Evolutionary conservation across 1,140 invertebrate species (phyloP).

Genomic region (Metaphire vulgaris): DNA sequence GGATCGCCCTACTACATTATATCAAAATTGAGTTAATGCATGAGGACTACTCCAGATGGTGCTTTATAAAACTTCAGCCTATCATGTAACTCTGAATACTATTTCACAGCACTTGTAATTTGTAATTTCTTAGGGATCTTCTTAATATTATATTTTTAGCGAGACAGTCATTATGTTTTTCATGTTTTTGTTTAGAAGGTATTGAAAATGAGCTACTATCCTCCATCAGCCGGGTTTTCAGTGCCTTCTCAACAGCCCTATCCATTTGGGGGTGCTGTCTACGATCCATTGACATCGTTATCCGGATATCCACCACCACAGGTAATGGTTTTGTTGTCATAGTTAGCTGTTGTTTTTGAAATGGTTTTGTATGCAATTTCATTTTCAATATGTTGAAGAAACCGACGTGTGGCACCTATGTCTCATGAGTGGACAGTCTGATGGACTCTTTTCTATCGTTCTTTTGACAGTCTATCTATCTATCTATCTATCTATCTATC

Average conservation of each 20-base stretch:
- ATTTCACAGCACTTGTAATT: no score
- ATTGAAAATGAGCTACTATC: neutral
- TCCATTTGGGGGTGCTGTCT: neutral
- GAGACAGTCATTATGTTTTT: no score
- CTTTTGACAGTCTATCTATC: neutral
- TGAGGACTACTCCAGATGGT: no score
- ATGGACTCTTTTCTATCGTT: neutral
- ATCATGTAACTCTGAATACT: no score
- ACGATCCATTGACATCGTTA: neutral
- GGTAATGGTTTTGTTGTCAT: neutral
- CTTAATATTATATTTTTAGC: no score
- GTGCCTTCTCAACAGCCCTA: neutral
- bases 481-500: no score
- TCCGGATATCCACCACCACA: neutral
- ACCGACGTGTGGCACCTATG: neutral
- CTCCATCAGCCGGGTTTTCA: neutral
- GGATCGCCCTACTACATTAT: no score
- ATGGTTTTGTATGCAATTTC: neutral
- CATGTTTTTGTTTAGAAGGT: neutral
- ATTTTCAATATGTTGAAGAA: neutral
- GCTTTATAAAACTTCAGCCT: no score
- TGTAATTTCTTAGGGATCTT: no score
- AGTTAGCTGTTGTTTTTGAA: no score
- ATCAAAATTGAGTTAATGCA: no score
- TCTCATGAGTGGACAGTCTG: neutral